Percentiles rank a stretch among this genome's conserved stretches.
These are phyloP conservation scores for Globodera rostochiensis DNA, from an alignment of 1,140 invertebrate species.

Conservation along the genomic window DNA sequence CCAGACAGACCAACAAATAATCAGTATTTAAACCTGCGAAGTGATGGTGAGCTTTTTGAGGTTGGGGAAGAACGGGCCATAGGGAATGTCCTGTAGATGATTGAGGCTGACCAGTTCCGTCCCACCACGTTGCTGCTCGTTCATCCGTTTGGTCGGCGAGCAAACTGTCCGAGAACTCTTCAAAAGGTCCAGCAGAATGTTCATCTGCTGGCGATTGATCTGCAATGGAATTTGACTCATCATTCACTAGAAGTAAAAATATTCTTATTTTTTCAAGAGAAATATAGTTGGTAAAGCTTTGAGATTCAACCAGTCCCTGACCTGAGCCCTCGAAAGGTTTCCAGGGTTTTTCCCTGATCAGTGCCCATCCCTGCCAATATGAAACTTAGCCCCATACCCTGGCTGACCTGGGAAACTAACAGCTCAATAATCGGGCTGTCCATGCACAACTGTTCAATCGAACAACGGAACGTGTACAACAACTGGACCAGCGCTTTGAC, in stretches of 20 bases:
- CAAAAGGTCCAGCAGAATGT: slow-evolving; percentile 50
- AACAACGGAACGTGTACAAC: slow-evolving; percentile 46
- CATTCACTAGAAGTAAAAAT: too few relatives aligned
- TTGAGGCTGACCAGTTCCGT: background rate
- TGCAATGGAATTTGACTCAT: slow-evolving; percentile 37
- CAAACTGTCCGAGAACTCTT: slow-evolving; percentile 38
- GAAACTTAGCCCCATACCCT: too few relatives aligned
- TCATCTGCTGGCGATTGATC: slow-evolving; percentile 59
- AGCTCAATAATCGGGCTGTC: slow-evolving; percentile 60
- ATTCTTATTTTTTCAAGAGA: too few relatives aligned
- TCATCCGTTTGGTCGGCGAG: slow-evolving; percentile 7
- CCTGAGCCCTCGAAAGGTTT: too few relatives aligned
- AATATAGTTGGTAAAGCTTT: too few relatives aligned
- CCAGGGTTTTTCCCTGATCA: too few relatives aligned
- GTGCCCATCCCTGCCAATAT: background rate
- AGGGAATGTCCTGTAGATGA: slow-evolving; percentile 27
- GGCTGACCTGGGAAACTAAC: slow-evolving; percentile 55
- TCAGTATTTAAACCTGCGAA: slow-evolving; percentile 50
- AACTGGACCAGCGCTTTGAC: slow-evolving; percentile 48
- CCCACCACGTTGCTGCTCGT: background rate
- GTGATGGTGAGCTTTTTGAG: slow-evolving; percentile 62
- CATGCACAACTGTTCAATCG: slow-evolving; percentile 56
- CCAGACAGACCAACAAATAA: background rate
- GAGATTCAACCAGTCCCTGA: too few relatives aligned
- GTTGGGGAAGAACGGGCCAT: slow-evolving; percentile 57